These are phyloP conservation scores for Pygathrix nemaeus DNA, from an alignment of 2,113 vertebrate species.

Conservation along the genomic window DNA sequence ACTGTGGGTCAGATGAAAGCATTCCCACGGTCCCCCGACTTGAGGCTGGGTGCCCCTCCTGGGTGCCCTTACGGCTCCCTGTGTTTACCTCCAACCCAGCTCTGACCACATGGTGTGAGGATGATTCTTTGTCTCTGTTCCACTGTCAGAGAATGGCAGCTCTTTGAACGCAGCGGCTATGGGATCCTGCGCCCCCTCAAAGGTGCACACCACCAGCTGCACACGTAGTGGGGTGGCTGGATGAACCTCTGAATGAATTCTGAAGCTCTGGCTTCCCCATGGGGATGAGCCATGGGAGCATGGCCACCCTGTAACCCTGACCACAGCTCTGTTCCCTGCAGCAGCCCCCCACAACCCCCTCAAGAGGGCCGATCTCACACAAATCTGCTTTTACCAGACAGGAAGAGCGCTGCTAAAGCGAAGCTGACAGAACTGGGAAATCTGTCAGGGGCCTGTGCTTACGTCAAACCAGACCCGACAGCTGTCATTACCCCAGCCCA, in stretches of 20 bases:
- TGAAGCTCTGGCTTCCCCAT: not conserved
- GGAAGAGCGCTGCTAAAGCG: not conserved
- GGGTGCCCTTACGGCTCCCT: not conserved
- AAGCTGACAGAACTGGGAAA: not conserved
- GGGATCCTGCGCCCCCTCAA: not conserved
- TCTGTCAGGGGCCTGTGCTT: conserved; percentile 31
- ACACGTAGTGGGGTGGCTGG: not conserved
- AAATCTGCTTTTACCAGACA: not conserved
- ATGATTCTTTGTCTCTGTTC: not conserved
- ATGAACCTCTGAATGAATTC: not conserved
- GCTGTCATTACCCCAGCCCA: conserved; percentile 33
- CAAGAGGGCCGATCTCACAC: not conserved
- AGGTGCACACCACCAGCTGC: not conserved
- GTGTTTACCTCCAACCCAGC: not conserved
- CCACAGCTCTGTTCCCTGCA: not conserved
- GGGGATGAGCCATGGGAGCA: not conserved
- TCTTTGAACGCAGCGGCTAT: not conserved
- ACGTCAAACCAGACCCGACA: conserved; percentile 46
- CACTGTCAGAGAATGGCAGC: not conserved
- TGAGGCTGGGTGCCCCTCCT: not conserved
- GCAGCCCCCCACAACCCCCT: not conserved
- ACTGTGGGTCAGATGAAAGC: not conserved
- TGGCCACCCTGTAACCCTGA: fast-evolving
- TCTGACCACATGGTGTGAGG: not conserved
- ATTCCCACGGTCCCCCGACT: not conserved